Conservation (phyloP, 2,888 invertebrate genomes). For the Cataglyphis albicans region DNA sequence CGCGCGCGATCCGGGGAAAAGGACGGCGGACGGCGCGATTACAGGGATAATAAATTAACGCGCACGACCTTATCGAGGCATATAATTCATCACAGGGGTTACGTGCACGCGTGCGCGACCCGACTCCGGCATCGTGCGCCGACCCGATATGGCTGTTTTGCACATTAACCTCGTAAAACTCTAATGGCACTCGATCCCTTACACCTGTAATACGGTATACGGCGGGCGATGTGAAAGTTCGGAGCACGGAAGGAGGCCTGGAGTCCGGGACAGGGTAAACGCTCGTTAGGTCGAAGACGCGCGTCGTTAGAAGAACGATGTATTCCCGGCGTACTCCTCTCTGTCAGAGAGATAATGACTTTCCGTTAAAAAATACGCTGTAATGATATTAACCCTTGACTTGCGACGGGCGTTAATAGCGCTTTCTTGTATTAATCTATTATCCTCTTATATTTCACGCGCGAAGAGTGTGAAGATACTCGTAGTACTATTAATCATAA, state of each 20-base stretch:
- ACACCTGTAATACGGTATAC: conserved; percentile 72
- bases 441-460: conserved; percentile 17
- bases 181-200: conserved; percentile 76
- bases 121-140: conserved; percentile 51
- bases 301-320: conserved; percentile 65
- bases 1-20: conserved; percentile 54
- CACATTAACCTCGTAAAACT: conserved; percentile 82
- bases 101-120: conserved; percentile 74
- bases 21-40: conserved; percentile 73
- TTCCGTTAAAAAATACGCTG: conserved; percentile 31
- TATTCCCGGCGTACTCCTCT: conserved; percentile 45
- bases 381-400: conserved; percentile 49
- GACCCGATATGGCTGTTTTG: conserved; percentile 71
- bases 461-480: conserved; percentile 15
- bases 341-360: conserved; percentile 41
- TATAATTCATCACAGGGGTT: conserved; percentile 84
- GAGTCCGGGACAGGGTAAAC: conserved; percentile 45
- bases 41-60: conserved; percentile 84
- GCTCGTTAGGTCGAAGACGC: conserved; percentile 68
- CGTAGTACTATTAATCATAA: conserved; percentile 26
- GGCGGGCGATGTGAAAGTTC: conserved; percentile 74
- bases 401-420: conserved; percentile 23
- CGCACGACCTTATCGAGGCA: conserved; percentile 84
- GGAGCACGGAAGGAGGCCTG: conserved; percentile 56
- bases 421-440: conserved; percentile 40